These are phyloP conservation scores for Poecilobothrus nobilitatus DNA, from an alignment of 2,888 invertebrate species.

Conservation along the genomic window DNA sequence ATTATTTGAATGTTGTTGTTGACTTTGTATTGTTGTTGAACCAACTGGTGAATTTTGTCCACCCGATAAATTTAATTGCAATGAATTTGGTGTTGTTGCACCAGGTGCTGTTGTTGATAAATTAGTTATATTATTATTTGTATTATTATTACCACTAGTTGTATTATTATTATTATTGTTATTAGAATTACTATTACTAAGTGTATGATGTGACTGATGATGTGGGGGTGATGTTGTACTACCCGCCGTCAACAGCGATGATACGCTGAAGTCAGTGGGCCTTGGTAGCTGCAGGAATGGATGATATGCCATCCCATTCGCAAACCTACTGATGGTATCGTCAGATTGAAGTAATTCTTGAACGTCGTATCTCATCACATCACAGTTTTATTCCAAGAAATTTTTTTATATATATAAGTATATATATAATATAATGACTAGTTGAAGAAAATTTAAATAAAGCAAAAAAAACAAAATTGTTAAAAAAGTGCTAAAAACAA, in stretches of 20 bases:
- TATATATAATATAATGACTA: slow-evolving; percentile 1
- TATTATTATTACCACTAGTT: slow-evolving; percentile 25
- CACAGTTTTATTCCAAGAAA: slow-evolving; percentile 32
- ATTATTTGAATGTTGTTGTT: slow-evolving; percentile 15
- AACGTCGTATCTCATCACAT: slow-evolving; percentile 48
- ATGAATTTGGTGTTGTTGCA: slow-evolving; percentile 12
- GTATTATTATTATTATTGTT: slow-evolving; percentile 20
- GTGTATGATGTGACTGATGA: slow-evolving; percentile 24
- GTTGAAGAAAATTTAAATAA: too few species aligned
- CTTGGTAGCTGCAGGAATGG: slow-evolving; percentile 81
- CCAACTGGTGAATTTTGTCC: slow-evolving; percentile 33
- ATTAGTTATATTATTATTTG: slow-evolving; percentile 21
- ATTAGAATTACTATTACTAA: slow-evolving; percentile 23
- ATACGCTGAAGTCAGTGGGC: slow-evolving; percentile 89
- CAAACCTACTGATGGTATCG: slow-evolving; percentile 46
- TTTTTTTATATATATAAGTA: background rate
- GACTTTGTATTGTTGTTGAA: slow-evolving; percentile 18
- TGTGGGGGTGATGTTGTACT: slow-evolving; percentile 42
- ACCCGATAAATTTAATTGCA: slow-evolving; percentile 24
- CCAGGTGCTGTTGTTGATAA: slow-evolving; percentile 22
- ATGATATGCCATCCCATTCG: slow-evolving; percentile 68
- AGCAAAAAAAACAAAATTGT: too few species aligned
- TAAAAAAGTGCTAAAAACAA: too few species aligned
- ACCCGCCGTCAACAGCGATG: slow-evolving; percentile 76
- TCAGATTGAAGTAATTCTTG: slow-evolving; percentile 47